Percentiles rank a stretch among this genome's conserved stretches.
Conservation (phyloP, 1,140 invertebrate genomes). For the Drosophila pallidifrons region DNA sequence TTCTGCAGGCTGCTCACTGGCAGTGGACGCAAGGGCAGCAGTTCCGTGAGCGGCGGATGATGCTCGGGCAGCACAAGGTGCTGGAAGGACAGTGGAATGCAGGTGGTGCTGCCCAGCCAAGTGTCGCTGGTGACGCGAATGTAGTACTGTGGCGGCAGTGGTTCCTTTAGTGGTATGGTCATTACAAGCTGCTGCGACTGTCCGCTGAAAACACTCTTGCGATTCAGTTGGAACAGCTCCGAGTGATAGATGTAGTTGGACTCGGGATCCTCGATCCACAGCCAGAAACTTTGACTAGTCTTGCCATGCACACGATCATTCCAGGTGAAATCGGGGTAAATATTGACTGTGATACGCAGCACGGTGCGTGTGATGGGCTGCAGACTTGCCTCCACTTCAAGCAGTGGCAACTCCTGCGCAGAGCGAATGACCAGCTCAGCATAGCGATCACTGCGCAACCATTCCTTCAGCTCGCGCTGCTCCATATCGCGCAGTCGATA, state of each 20-base stretch:
- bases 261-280: slow-evolving; percentile 98
- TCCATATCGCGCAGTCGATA: slow-evolving; percentile 94
- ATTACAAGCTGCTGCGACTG: slow-evolving; percentile 95
- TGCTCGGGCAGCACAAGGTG: slow-evolving; percentile 96
- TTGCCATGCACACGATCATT: slow-evolving; percentile 96
- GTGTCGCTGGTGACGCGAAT: slow-evolving; percentile 94
- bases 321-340: slow-evolving; percentile 95
- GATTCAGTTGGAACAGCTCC: slow-evolving; percentile 95
- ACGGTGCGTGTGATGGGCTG: slow-evolving; percentile 98
- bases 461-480: slow-evolving; percentile 92
- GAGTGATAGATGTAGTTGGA: slow-evolving; percentile 98
- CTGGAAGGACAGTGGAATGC: slow-evolving; percentile 92
- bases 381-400: slow-evolving; percentile 93
- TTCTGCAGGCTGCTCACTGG: slow-evolving; percentile 94
- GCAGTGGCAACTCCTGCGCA: slow-evolving; percentile 92
- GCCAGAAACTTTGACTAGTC: slow-evolving; percentile 96
- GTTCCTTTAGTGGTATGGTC: slow-evolving; percentile 97
- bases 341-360: slow-evolving; percentile 93
- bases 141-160: slow-evolving; percentile 96
- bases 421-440: slow-evolving; percentile 93
- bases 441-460: slow-evolving; percentile 92
- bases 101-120: slow-evolving; percentile 94
- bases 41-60: slow-evolving; percentile 97
- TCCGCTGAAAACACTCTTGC: slow-evolving; percentile 90
- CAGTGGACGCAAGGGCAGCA: slow-evolving; percentile 96